Base-by-base conservation (phyloP, 2,113 vertebrate genomes). In the Uria aalge region DNA sequence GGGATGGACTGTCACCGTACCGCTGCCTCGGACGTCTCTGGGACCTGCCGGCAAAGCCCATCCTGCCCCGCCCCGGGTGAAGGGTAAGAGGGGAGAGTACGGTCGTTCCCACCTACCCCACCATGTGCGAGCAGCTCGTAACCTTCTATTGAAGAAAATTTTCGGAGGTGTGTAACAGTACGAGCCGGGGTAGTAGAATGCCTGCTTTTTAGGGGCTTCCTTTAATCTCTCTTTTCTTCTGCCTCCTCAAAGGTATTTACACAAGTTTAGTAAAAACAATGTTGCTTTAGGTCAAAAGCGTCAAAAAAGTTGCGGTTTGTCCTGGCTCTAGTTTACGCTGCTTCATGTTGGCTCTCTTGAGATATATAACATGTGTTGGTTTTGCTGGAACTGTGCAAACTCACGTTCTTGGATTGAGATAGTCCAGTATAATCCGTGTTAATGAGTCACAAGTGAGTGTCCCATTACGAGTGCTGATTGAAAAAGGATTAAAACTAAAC, bases 281-380 rank as follows among this genome's bases (percentile, higher is more conserved):
- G 16, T 15, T 15, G 55, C 12, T 55, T 71, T 15, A 29, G 22
- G 43, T 43, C 11, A 53, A 43, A 78, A 78, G 12, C 11, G 27
- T 24, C 0, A 0, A 12, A n/a, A 88, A 85, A 43, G 5, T 6
- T 30, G 34, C 36, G 26, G 7, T 47, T 45, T 82, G 36, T 17
- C 23, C 38, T 4, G 40, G 27, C n/a, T 66, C 8, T 23, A 16
- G 17, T 21, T 67, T 12, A 4, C 1, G 20, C 22, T 60, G 43
- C 22, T 41, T 75, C 26, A 3, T 3, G 7, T 5, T 30, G 30
- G 5, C 15, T 47, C 6, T 32, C 27, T 12, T 9, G 17, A 64
- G 36, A 3, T 6, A 8, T 0, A 8, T 1, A 4, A 27, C 6
- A 0, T 1, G 0, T 0, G 17, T 5, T 32, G 43, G 16, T 69